A percentile compares a stretch with the other conserved stretches of the same genome.
phyloP scores from a whole-genome alignment of 2,797 vertebrate genomes.

The Silurus aristotelis region DNA sequence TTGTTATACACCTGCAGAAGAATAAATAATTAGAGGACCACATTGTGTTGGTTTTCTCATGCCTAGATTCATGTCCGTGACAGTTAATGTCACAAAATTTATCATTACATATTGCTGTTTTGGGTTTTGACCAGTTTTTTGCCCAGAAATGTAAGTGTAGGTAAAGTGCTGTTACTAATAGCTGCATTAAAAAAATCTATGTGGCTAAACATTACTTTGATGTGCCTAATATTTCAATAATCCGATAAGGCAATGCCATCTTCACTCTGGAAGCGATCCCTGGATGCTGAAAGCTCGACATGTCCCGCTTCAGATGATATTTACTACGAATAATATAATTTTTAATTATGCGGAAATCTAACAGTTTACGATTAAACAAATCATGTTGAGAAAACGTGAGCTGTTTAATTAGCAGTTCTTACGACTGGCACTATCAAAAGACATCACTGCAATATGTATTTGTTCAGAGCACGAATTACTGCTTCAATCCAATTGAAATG shows the following conservation, averaged over 20 bases:
- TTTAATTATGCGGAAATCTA: constrained; percentile 10
- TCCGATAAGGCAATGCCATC: background rate
- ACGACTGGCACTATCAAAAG: constrained; percentile 4
- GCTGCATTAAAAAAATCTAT: background rate
- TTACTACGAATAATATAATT: background rate
- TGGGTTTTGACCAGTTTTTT: too few relatives aligned
- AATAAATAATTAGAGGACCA: background rate
- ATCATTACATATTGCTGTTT: too few relatives aligned
- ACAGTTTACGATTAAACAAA: constrained; percentile 16
- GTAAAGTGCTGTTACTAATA: background rate
- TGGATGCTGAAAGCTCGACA: background rate
- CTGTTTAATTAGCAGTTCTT: constrained; percentile 32
- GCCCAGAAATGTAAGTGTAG: background rate
- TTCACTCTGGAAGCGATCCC: background rate
- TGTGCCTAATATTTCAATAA: background rate
- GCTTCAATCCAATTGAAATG: constrained; percentile 18
- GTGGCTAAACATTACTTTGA: background rate
- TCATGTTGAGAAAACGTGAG: background rate
- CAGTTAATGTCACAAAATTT: background rate
- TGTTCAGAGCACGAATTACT: constrained; percentile 8
- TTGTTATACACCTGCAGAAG: background rate
- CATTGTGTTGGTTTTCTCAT: background rate
- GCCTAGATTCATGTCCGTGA: background rate
- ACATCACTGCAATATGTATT: constrained; percentile 13
- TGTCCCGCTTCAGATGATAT: background rate